Percentiles rank a stretch among this genome's conserved stretches.
Evolutionary conservation across 2,797 vertebrate genomes (phyloP).

Genomic region (Hydrolagus colliei): DNA sequence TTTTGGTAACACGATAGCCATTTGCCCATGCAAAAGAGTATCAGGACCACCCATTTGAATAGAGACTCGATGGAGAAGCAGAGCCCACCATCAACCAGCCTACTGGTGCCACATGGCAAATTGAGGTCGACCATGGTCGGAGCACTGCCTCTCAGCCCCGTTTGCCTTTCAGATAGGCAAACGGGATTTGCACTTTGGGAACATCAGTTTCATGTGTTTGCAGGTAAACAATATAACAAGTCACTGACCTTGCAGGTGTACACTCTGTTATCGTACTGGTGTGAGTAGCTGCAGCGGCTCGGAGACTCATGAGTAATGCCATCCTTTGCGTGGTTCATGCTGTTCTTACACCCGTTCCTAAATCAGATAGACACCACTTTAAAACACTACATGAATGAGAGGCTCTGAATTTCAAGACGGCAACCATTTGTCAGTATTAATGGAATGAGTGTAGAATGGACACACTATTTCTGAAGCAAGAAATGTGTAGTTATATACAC

Average conservation of each 20-base stretch:
- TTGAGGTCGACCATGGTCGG: too few species aligned
- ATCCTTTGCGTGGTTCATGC: constrained; percentile 97
- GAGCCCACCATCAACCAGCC: too few species aligned
- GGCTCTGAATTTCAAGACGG: neutral
- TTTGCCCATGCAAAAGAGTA: too few species aligned
- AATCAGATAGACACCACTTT: neutral
- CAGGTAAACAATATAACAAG: neutral
- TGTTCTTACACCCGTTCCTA: constrained; percentile 89
- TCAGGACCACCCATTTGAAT: too few species aligned
- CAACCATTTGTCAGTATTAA: neutral
- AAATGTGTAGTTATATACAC: neutral
- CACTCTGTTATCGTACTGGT: constrained; percentile 90
- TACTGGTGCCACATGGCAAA: too few species aligned
- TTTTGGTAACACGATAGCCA: too few species aligned
- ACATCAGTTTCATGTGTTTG: neutral
- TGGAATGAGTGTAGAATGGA: neutral
- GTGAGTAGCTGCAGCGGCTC: constrained; percentile 87
- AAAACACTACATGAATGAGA: neutral
- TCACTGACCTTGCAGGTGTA: constrained; percentile 87
- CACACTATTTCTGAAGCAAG: neutral
- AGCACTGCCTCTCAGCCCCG: too few species aligned
- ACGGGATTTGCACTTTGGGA: neutral
- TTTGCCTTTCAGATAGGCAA: too few species aligned
- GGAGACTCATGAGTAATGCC: constrained; percentile 79
- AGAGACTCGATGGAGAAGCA: too few species aligned